Evolutionary conservation across 2,797 vertebrate species (phyloP).

Genomic region (Mycteria americana): DNA sequence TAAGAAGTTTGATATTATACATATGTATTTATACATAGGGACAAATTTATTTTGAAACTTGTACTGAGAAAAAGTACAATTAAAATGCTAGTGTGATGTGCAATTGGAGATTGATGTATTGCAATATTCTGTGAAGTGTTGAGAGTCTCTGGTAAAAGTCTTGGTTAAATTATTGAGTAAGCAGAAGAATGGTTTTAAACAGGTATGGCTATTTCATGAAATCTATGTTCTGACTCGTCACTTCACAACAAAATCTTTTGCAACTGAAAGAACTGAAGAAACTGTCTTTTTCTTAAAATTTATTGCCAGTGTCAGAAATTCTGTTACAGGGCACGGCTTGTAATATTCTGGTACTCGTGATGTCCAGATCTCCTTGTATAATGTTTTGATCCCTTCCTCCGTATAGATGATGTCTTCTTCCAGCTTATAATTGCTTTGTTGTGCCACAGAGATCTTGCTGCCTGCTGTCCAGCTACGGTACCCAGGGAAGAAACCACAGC

Average conservation of each 20-base stretch:
- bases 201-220: not conserved
- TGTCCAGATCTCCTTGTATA: not conserved
- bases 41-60: not conserved
- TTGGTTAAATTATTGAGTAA: not conserved
- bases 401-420: not conserved
- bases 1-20: not conserved
- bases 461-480: not conserved
- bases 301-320: not conserved
- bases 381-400: not conserved
- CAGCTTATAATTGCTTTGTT: not conserved
- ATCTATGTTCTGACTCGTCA: not conserved
- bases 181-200: not conserved
- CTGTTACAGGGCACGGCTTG: not conserved
- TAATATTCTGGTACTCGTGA: not conserved
- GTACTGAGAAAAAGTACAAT: not conserved
- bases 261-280: not conserved
- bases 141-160: not conserved
- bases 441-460: not conserved
- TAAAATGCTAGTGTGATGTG: not conserved
- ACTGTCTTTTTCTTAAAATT: not conserved
- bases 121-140: not conserved
- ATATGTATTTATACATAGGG: not conserved
- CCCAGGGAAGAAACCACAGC: not conserved
- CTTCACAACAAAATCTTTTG: not conserved
- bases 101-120: not conserved